A percentile compares a stretch with the other conserved stretches of the same genome.
Conservation (phyloP, 2,888 invertebrate species). For the Melanargia galathea region DNA sequence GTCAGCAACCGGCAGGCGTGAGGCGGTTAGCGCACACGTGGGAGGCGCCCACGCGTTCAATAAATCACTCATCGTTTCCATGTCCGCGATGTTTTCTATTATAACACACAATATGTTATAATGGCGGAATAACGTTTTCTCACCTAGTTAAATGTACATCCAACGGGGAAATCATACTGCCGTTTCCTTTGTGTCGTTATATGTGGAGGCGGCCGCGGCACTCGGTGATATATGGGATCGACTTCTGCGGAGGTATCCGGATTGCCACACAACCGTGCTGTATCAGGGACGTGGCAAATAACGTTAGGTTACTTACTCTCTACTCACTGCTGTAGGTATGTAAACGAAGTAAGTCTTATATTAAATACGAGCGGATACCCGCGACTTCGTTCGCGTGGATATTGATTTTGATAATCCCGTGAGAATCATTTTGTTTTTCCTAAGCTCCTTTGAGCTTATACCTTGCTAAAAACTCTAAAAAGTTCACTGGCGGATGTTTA, state of each 20-base stretch:
- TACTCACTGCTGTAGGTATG: no score
- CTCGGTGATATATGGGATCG: not conserved
- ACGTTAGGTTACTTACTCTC: no score
- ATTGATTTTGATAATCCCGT: no score
- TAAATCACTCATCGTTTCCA: constrained; percentile 43
- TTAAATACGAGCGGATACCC: no score
- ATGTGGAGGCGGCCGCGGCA: not conserved
- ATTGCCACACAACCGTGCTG: not conserved
- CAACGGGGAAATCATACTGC: constrained; percentile 9
- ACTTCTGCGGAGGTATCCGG: not conserved
- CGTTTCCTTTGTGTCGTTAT: not conserved
- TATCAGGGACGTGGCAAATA: no score
- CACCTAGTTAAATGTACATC: constrained; percentile 17
- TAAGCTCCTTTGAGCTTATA: no score
- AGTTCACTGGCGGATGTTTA: no score
- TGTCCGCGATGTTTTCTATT: constrained; percentile 40
- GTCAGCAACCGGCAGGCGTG: constrained; percentile 15
- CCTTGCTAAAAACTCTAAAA: no score
- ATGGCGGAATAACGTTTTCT: constrained; percentile 28
- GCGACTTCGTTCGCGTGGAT: no score
- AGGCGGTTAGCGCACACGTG: constrained; percentile 40
- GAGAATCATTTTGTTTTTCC: no score
- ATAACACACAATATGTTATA: constrained; percentile 22
- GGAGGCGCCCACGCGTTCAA: constrained; percentile 45
- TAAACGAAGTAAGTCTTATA: no score